These are phyloP conservation scores for Trypoxylus dichotomus DNA, from an alignment of 1,140 invertebrate species.

Conservation along the genomic window DNA sequence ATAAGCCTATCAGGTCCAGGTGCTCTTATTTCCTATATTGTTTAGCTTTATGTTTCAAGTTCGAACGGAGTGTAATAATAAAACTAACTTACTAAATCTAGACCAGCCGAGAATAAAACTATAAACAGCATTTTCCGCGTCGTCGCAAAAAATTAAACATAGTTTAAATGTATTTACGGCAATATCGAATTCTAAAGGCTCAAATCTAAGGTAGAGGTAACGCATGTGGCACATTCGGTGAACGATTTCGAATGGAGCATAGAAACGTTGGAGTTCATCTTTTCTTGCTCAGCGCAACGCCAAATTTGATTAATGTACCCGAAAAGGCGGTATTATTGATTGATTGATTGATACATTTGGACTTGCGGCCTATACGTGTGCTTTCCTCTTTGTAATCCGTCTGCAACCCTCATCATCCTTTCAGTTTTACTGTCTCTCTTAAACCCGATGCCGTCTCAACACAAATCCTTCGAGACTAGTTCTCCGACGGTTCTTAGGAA, in stretches of 20 bases:
- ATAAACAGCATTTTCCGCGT: too few species aligned
- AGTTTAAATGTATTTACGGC: not conserved
- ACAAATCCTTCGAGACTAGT: slow-evolving; percentile 4
- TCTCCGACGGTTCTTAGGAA: not conserved
- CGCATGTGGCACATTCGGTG: not conserved
- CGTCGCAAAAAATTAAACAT: too few species aligned
- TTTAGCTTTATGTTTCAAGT: too few species aligned
- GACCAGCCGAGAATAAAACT: too few species aligned
- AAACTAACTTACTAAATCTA: too few species aligned
- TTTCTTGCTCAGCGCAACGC: not conserved
- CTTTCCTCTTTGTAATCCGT: not conserved
- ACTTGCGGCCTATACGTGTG: slow-evolving; percentile 20
- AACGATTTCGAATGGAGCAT: not conserved
- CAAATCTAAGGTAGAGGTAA: not conserved
- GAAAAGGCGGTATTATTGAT: slow-evolving; percentile 18
- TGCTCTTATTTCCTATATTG: too few species aligned
- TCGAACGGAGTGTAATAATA: too few species aligned
- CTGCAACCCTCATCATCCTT: slow-evolving; percentile 22
- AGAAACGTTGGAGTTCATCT: not conserved
- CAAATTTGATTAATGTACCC: slow-evolving; percentile 23
- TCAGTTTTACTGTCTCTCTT: slow-evolving; percentile 9
- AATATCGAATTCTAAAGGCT: not conserved
- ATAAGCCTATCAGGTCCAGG: too few species aligned
- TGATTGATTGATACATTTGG: slow-evolving; percentile 23
- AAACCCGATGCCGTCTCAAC: slow-evolving; percentile 15